Base-by-base conservation (phyloP, 1,140 invertebrate species). In the Apis laboriosa region DNA sequence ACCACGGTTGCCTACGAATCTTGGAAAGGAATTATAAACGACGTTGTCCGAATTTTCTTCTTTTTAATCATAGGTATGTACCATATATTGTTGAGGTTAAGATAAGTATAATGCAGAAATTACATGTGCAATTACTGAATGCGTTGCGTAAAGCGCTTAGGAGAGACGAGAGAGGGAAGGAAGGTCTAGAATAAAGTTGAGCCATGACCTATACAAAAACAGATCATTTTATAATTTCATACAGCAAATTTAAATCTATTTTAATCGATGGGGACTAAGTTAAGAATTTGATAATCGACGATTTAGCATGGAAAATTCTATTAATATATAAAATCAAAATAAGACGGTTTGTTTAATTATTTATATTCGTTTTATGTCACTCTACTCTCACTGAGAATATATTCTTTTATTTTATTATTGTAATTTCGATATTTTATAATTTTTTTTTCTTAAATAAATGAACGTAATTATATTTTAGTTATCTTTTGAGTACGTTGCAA, bases 1-100 rank as follows among this genome's bases (percentile, higher is more conserved):
- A 51, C 66, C n/a, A 72, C 28, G 55, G 61, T 67, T 58, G 53
- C 43, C 24, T 49, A 49, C 81, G 76, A 61, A 77, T 77, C 74
- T 61, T 21, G 5, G 34, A 21, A 28, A 24, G 24, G 49, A 61
- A 17, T 34, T 17, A 49, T 61, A 73, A 73, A 73, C 66, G 43
- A n/a, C 17, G 24, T 43, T 49, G 19, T 34, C 11, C 55, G 4
- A 28, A 66, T 15, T 66, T 24, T 9, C 58, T 17, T 28, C 12
- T 63, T 80, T 55, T 43, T 49, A n/a, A 11, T 17, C 21, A 55
- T 78, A 28, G 34, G 34, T 43, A 43, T 43, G 34, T 43, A 19
- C 15, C 2, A 17, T 19, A 17, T 9, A 21, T 9, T 70, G 34
- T 55, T 68, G 19, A 19, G 51, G 12, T 34, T 53, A 66, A n/a